These are phyloP conservation scores for Lagopus leucura DNA, from an alignment of 2,113 vertebrate genomes.

Conservation along the genomic window DNA sequence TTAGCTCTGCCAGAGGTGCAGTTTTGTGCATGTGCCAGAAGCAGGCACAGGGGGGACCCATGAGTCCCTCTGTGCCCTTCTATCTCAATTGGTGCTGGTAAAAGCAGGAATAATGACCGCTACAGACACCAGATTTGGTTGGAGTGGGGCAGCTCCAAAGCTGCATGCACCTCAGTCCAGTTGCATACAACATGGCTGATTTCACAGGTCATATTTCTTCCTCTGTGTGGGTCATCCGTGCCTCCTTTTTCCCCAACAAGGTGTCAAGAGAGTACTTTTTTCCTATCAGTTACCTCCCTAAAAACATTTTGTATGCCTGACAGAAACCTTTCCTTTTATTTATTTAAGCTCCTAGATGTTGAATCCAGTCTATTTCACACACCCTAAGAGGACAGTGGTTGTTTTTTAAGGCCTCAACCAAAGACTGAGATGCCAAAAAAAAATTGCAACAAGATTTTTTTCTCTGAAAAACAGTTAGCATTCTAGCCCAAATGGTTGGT, in stretches of 20 bases:
- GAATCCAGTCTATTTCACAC: neutral
- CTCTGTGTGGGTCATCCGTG: neutral
- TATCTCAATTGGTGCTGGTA: fast-evolving
- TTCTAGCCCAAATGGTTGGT: neutral
- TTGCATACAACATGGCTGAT: neutral
- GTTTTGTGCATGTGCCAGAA: neutral
- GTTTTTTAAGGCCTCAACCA: neutral
- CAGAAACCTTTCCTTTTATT: neutral
- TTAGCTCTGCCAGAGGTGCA: neutral
- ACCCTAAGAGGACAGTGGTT: neutral
- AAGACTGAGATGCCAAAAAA: neutral
- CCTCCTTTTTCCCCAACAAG: neutral
- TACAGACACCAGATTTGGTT: neutral
- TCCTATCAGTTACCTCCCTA: neutral
- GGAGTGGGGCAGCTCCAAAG: neutral
- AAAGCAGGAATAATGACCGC: neutral
- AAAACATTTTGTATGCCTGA: fast-evolving
- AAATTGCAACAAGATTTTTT: neutral
- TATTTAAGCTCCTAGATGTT: neutral
- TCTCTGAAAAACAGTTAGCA: fast-evolving
- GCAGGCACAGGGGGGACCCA: neutral
- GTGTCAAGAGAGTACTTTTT: neutral
- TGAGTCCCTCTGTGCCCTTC: neutral
- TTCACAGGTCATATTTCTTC: neutral
- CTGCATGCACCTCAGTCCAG: neutral